A percentile compares a stretch with the other conserved stretches of the same genome.
Conservation (phyloP, 53 echinoderm and acorn worm genomes). For the Echinometra lucunter region DNA sequence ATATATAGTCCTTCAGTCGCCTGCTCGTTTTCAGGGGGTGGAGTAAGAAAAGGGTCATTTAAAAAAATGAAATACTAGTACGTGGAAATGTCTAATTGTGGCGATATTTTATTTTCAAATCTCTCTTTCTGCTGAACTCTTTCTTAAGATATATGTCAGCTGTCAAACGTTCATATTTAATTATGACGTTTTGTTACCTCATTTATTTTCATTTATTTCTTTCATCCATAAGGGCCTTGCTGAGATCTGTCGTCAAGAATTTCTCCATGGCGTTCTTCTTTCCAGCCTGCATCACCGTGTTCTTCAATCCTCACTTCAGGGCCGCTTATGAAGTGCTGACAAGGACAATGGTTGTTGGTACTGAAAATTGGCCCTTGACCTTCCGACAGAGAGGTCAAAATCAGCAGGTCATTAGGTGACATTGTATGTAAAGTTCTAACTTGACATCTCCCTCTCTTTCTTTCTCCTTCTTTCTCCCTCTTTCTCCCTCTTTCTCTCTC, state of each 20-base stretch:
- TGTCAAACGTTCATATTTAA: too few species aligned
- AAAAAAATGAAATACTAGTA: too few species aligned
- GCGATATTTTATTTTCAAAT: too few species aligned
- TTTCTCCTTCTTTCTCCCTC: not conserved
- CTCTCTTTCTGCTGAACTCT: too few species aligned
- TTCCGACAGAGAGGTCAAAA: constrained; percentile 9
- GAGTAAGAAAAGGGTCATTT: too few species aligned
- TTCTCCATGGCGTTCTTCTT: constrained; percentile 99
- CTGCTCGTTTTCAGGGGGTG: too few species aligned
- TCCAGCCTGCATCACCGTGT: constrained; percentile 95
- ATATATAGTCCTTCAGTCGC: too few species aligned
- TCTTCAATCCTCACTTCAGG: constrained; percentile 95
- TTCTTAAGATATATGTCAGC: too few species aligned
- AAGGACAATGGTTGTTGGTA: constrained; percentile 85
- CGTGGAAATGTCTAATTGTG: too few species aligned
- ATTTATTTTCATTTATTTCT: not conserved
- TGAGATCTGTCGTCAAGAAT: constrained; percentile 94
- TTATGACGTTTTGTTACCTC: not conserved
- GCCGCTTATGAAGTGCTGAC: constrained; percentile 96
- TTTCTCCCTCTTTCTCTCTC: not conserved
- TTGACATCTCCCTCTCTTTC: not conserved
- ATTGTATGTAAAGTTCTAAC: not conserved
- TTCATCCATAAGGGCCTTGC: constrained; percentile 75
- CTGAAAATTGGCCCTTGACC: constrained; percentile 61
- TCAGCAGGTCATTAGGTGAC: constrained; percentile 36